Conservation (phyloP, 2,113 vertebrate species). For the Antechinus flavipes region DNA sequence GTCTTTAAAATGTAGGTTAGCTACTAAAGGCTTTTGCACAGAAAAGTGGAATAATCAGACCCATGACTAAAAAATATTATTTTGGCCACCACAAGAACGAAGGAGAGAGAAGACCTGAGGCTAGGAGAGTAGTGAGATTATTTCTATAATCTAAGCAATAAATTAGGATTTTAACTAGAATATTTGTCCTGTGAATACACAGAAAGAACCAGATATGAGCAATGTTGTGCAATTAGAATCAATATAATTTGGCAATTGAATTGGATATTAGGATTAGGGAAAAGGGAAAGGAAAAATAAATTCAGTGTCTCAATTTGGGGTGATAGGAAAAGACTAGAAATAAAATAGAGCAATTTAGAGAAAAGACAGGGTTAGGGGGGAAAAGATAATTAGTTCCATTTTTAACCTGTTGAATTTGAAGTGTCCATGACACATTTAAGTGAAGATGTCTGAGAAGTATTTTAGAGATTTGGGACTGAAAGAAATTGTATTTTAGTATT, state of each 20-base stretch:
- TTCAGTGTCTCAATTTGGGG: not conserved
- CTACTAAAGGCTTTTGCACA: not conserved
- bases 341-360: not conserved
- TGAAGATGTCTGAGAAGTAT: not conserved
- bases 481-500: not conserved
- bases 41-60: not conserved
- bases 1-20: not conserved
- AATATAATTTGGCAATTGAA: not conserved
- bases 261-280: not conserved
- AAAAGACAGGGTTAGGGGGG: not conserved
- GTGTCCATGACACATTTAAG: not conserved
- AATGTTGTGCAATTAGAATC: not conserved
- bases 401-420: not conserved
- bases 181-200: not conserved
- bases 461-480: not conserved
- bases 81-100: not conserved
- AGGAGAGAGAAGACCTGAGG: not conserved
- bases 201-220: not conserved
- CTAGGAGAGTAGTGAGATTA: not conserved
- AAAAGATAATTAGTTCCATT: not conserved
- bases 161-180: not conserved
- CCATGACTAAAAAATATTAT: not conserved
- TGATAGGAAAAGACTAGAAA: not conserved
- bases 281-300: not conserved
- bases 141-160: not conserved